A percentile compares a stretch with the other conserved stretches of the same genome.
These are phyloP conservation scores for Theonella swinhoei DNA, from an alignment of 37 sponge, comb jelly and placozoan species.

Conservation along the genomic window DNA sequence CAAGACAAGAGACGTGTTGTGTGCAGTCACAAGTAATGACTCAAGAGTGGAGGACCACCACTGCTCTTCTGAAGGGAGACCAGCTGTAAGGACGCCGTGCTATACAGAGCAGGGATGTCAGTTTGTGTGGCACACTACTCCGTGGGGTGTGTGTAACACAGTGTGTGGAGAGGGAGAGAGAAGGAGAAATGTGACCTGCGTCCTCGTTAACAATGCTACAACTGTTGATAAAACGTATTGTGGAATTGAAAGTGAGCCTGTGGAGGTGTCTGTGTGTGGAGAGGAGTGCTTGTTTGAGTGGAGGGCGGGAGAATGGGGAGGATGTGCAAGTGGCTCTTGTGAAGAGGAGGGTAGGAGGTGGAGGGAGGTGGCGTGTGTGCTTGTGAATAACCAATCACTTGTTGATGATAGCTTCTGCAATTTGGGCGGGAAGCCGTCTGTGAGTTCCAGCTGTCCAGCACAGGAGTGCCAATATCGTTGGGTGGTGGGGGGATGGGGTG, in stretches of 20 bases:
- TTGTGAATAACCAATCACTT: background rate
- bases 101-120: background rate
- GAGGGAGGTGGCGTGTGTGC: background rate
- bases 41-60: background rate
- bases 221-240: background rate
- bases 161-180: background rate
- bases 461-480: conserved; percentile 17
- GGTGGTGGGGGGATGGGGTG: conserved; percentile 12
- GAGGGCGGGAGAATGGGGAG: background rate
- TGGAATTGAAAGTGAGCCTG: background rate
- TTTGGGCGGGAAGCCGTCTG: background rate
- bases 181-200: background rate
- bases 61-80: background rate
- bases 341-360: background rate
- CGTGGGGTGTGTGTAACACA: background rate
- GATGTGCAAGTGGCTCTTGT: background rate
- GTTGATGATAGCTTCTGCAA: conserved; percentile 5
- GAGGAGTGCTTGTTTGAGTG: background rate
- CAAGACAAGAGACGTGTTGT: background rate
- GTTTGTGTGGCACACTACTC: background rate
- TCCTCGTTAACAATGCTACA: background rate
- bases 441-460: background rate
- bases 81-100: background rate
- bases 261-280: background rate
- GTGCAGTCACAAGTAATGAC: background rate